Conservation (phyloP, 2,797 vertebrate species). For the Lindbergichthys nudifrons region DNA sequence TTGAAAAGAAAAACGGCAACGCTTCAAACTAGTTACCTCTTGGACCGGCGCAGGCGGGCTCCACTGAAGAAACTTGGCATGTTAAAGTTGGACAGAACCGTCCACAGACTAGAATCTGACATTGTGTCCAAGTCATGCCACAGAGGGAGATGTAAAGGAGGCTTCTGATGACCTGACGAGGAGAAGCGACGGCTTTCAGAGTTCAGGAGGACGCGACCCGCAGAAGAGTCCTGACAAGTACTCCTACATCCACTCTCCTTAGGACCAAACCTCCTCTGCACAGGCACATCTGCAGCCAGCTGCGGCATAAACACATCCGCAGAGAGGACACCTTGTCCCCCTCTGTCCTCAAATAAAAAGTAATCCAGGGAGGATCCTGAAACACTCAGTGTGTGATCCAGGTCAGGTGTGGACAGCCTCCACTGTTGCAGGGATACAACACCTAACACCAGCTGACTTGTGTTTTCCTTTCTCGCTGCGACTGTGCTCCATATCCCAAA, state of each 20-base stretch:
- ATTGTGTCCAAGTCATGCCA: constrained; percentile 80
- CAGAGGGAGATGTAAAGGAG: constrained; percentile 55
- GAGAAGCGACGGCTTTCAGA: constrained; percentile 50
- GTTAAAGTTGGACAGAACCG: constrained; percentile 91
- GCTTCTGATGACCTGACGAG: constrained; percentile 63
- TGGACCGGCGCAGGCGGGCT: constrained; percentile 91
- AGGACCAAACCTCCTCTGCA: constrained; percentile 67
- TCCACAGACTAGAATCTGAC: constrained; percentile 93
- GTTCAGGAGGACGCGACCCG: constrained; percentile 40
- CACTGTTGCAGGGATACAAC: constrained; percentile 57
- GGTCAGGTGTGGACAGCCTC: constrained; percentile 69
- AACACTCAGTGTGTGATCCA: constrained; percentile 53
- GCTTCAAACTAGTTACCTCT: constrained; percentile 86
- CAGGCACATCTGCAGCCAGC: constrained; percentile 79
- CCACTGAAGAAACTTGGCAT: constrained; percentile 91
- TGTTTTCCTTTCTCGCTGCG: constrained; percentile 61
- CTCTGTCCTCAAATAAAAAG: constrained; percentile 71
- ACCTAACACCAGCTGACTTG: constrained; percentile 66
- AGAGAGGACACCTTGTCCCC: constrained; percentile 74
- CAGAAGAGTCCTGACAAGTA: constrained; percentile 45
- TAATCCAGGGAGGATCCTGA: constrained; percentile 67
- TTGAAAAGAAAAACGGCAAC: neutral
- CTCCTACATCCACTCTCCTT: constrained; percentile 52
- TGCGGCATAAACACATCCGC: constrained; percentile 76
- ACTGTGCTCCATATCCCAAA: constrained; percentile 75